A percentile compares a stretch with the other conserved stretches of the same genome.
These are phyloP conservation scores for Akabosia matsudoensis DNA, from an alignment of 1,140 invertebrate species.

Conservation along the genomic window DNA sequence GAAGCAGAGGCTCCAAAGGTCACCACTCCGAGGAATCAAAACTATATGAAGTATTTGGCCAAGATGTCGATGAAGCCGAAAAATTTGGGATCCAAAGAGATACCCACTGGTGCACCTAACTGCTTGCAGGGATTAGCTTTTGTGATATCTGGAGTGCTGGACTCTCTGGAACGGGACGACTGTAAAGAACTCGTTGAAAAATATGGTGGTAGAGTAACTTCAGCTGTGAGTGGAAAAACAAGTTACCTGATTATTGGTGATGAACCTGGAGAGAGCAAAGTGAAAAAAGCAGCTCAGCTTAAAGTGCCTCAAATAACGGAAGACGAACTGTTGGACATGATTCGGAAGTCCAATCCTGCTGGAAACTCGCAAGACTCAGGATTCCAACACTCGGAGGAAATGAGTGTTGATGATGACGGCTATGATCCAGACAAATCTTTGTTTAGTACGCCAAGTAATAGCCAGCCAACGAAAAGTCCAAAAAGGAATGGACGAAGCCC, in stretches of 20 bases:
- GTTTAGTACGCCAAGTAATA: slow-evolving; percentile 5
- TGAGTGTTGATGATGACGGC: slow-evolving; percentile 26
- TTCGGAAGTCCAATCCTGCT: slow-evolving; percentile 56
- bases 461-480: not conserved
- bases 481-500: too few species aligned
- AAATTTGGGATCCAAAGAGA: slow-evolving; percentile 74
- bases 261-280: slow-evolving; percentile 77
- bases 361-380: slow-evolving; percentile 40
- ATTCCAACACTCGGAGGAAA: slow-evolving; percentile 33
- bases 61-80: slow-evolving; percentile 70
- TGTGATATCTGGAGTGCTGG: slow-evolving; percentile 80
- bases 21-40: slow-evolving; percentile 59
- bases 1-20: slow-evolving; percentile 55
- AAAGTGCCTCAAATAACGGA: slow-evolving; percentile 63
- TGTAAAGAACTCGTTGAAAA: slow-evolving; percentile 68
- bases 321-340: slow-evolving; percentile 78
- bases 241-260: slow-evolving; percentile 79
- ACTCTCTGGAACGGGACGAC: slow-evolving; percentile 82
- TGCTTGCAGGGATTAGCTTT: slow-evolving; percentile 76
- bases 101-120: slow-evolving; percentile 71
- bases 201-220: slow-evolving; percentile 75
- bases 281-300: slow-evolving; percentile 59
- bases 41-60: slow-evolving; percentile 64
- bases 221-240: slow-evolving; percentile 72
- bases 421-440: slow-evolving; percentile 41